Conservation (phyloP, 2,888 invertebrate species). For the Cheilosia grossa region DNA sequence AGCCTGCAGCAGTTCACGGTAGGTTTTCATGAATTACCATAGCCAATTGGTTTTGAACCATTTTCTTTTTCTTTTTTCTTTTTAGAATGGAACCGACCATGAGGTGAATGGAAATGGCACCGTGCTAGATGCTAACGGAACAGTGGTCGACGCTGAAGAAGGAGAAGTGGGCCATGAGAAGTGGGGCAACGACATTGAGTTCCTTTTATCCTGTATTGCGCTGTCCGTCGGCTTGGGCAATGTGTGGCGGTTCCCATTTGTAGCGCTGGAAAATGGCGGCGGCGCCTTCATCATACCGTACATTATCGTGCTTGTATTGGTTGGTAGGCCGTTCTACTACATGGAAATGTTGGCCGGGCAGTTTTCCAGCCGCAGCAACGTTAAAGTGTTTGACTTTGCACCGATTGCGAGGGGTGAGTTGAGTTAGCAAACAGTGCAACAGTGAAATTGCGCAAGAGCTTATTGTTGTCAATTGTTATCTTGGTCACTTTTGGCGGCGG, state of each 20-base stretch:
- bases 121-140: slow-evolving; percentile 1
- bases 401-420: slow-evolving; percentile 86
- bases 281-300: slow-evolving; percentile 88
- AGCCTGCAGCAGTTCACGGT: slow-evolving; percentile 12
- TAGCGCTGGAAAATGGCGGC: slow-evolving; percentile 87
- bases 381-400: slow-evolving; percentile 86
- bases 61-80: no score
- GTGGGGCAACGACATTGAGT: slow-evolving; percentile 87
- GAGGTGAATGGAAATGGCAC: slow-evolving; percentile 17
- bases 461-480: not conserved
- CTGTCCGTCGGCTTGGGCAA: slow-evolving; percentile 88
- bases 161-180: slow-evolving; percentile 78
- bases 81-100: slow-evolving; percentile 12
- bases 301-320: slow-evolving; percentile 86
- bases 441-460: no score
- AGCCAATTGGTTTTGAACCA: not conserved
- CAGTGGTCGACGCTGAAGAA: slow-evolving; percentile 7
- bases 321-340: slow-evolving; percentile 88
- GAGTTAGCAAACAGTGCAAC: not conserved
- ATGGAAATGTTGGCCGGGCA: slow-evolving; percentile 90
- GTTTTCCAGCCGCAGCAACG: slow-evolving; percentile 88
- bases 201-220: slow-evolving; percentile 86
- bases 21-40: not conserved
- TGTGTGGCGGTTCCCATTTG: slow-evolving; percentile 88
- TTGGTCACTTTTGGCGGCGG: no score